Evolutionary conservation across 2,797 vertebrate species (phyloP).

Genomic region (Holocentrus rufus): DNA sequence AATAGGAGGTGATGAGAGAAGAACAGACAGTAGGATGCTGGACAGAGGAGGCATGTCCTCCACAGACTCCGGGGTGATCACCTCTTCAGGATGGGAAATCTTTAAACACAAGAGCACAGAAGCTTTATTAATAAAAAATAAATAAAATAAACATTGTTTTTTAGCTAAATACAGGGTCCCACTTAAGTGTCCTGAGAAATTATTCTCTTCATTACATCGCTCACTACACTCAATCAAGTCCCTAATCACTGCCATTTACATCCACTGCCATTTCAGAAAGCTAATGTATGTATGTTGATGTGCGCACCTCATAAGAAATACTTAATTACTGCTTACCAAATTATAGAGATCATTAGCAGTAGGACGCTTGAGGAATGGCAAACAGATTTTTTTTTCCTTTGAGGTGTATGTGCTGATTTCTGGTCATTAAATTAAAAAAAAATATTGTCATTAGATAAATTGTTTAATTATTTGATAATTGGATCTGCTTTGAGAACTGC

Average conservation of each 20-base stretch:
- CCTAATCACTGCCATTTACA: too few relatives aligned
- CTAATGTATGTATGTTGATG: too few relatives aligned
- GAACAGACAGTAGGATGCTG: conserved; percentile 81
- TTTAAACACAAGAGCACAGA: conserved; percentile 36
- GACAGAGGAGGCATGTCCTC: conserved; percentile 90
- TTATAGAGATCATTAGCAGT: not conserved
- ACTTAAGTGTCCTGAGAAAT: not conserved
- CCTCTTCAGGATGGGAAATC: conserved; percentile 82
- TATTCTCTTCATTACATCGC: not conserved
- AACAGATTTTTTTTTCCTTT: not conserved
- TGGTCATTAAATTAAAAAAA: too few relatives aligned
- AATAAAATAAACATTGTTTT: not conserved
- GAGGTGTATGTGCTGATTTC: too few relatives aligned
- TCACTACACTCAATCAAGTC: not conserved
- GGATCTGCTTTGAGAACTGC: too few relatives aligned
- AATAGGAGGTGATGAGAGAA: conserved; percentile 81
- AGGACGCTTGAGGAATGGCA: not conserved
- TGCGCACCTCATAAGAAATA: too few relatives aligned
- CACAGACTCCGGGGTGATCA: conserved; percentile 78
- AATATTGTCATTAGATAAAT: too few relatives aligned
- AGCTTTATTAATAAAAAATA: not conserved
- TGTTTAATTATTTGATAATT: too few relatives aligned
- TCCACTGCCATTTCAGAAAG: too few relatives aligned
- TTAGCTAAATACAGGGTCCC: not conserved
- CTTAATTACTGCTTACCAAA: not conserved